Evolutionary conservation across 30 jellyfish, hydroid and myxozoan genomes (phyloP).

Genomic region (Aurelia sp.): DNA sequence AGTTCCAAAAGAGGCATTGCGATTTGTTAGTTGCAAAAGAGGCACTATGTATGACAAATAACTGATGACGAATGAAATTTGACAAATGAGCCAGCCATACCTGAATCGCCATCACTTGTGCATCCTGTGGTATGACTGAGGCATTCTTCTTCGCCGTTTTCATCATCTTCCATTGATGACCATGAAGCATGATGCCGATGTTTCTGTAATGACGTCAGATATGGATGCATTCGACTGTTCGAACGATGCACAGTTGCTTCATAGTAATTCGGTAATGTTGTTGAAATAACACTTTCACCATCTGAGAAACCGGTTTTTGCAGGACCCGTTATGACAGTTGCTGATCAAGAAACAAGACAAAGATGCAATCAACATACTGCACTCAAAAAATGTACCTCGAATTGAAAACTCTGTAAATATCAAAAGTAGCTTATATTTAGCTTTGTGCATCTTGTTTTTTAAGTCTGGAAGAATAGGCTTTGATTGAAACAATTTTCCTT

Average conservation of each 20-base stretch:
- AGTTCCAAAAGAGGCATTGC: neutral
- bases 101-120: slow-evolving; percentile 87
- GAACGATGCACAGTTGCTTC: slow-evolving; percentile 65
- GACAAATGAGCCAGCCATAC: no score
- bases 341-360: slow-evolving; percentile 4
- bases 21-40: neutral
- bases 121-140: slow-evolving; percentile 63
- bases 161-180: slow-evolving; percentile 93
- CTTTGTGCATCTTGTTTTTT: no score
- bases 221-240: slow-evolving; percentile 74
- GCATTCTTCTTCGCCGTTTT: slow-evolving; percentile 65
- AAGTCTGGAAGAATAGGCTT: no score
- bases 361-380: no score
- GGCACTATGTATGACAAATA: neutral
- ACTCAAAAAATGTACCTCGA: no score
- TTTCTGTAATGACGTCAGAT: slow-evolving; percentile 64
- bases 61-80: neutral
- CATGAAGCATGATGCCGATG: slow-evolving; percentile 70
- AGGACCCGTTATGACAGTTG: slow-evolving; percentile 52
- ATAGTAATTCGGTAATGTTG: slow-evolving; percentile 54
- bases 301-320: slow-evolving; percentile 61
- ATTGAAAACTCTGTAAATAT: no score
- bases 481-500: no score
- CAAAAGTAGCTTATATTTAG: no score
- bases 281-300: slow-evolving; percentile 35